Conservation (phyloP, 1,140 invertebrate genomes). For the Drosophila kepulauana region DNA sequence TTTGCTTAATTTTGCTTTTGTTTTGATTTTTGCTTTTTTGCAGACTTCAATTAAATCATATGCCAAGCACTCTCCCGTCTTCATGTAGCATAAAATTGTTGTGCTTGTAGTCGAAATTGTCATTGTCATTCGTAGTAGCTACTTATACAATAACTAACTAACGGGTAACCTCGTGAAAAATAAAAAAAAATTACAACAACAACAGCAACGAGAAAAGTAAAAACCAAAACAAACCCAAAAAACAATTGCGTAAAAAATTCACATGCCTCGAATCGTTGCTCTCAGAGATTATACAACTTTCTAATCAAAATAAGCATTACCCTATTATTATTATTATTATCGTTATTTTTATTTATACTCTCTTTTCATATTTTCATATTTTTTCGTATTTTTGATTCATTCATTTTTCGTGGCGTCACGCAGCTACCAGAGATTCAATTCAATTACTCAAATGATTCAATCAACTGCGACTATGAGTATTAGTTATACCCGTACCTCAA, state of each 20-base stretch:
- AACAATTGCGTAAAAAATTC: slow-evolving; percentile 83
- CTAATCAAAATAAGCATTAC: slow-evolving; percentile 75
- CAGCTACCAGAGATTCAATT: slow-evolving; percentile 32
- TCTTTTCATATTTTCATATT: slow-evolving; percentile 33
- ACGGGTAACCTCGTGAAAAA: slow-evolving; percentile 61
- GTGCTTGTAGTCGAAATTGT: slow-evolving; percentile 32
- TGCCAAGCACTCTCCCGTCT: slow-evolving; percentile 52
- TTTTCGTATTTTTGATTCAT: slow-evolving; percentile 20
- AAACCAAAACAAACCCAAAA: slow-evolving; percentile 35
- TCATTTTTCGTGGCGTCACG: slow-evolving; percentile 54
- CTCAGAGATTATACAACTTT: slow-evolving; percentile 77
- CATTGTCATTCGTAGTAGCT: slow-evolving; percentile 21
- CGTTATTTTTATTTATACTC: slow-evolving; percentile 18
- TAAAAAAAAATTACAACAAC: slow-evolving; percentile 51
- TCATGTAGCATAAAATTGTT: slow-evolving; percentile 65
- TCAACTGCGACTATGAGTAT: slow-evolving; percentile 27
- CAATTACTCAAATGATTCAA: slow-evolving; percentile 69
- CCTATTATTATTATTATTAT: slow-evolving; percentile 63
- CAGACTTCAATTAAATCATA: slow-evolving; percentile 75
- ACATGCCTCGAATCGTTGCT: slow-evolving; percentile 64
- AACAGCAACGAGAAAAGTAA: slow-evolving; percentile 51
- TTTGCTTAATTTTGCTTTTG: slow-evolving; percentile 27
- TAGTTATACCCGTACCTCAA: background rate
- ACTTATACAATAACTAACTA: slow-evolving; percentile 74
- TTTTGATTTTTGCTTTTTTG: slow-evolving; percentile 14